Conservation (phyloP, 2,888 invertebrate species). For the Erynnis tages region DNA sequence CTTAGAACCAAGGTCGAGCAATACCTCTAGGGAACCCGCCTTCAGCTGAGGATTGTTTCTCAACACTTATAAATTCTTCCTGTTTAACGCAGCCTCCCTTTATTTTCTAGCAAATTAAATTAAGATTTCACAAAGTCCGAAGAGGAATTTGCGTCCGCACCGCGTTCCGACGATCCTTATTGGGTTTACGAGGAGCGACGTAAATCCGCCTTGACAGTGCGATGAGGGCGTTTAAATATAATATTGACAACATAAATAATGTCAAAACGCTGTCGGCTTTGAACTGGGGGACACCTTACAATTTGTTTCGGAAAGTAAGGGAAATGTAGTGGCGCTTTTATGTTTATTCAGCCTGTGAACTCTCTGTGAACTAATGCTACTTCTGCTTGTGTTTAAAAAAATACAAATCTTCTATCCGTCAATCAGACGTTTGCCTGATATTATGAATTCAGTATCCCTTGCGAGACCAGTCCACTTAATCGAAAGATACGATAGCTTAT, state of each 20-base stretch:
- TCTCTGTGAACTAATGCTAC: too few relatives aligned
- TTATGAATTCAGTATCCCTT: too few relatives aligned
- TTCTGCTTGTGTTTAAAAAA: too few relatives aligned
- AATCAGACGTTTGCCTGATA: too few relatives aligned
- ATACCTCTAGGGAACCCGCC: slow-evolving; percentile 29
- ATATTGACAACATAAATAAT: slow-evolving; percentile 16
- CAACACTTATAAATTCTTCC: slow-evolving; percentile 45
- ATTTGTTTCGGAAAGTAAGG: background rate
- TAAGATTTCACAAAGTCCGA: slow-evolving; percentile 56
- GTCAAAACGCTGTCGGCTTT: background rate
- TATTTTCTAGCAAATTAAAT: slow-evolving; percentile 58
- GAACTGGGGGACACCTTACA: background rate
- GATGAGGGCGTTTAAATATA: slow-evolving; percentile 15
- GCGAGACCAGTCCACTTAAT: too few relatives aligned
- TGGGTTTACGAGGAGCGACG: slow-evolving; percentile 48
- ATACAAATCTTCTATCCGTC: too few relatives aligned
- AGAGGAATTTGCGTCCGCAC: slow-evolving; percentile 34
- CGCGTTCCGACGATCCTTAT: slow-evolving; percentile 53
- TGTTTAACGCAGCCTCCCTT: slow-evolving; percentile 45
- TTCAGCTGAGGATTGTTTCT: slow-evolving; percentile 34
- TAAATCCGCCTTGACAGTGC: slow-evolving; percentile 18
- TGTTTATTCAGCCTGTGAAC: too few relatives aligned
- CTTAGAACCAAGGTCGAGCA: slow-evolving; percentile 38
- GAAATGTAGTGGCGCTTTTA: background rate
- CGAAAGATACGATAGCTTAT: too few relatives aligned